Conservation (phyloP, 1,140 invertebrate species). For the Eueides isabella region DNA sequence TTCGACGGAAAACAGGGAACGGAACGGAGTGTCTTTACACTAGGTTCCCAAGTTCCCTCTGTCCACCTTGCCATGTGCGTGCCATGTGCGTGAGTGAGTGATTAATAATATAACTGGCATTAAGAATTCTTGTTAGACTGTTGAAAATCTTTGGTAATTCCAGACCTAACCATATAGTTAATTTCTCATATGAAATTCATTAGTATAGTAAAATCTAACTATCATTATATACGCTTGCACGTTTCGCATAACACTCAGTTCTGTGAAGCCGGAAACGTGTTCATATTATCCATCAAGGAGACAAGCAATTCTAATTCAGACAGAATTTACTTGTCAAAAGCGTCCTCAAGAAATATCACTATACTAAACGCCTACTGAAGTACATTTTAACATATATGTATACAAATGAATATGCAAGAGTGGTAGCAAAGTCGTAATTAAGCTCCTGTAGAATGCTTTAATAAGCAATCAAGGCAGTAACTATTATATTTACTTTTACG, state of each 20-base stretch:
- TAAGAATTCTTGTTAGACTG: no score
- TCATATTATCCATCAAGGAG: constrained; percentile 15
- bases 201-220: background rate
- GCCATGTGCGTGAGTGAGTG: no score
- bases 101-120: no score
- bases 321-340: constrained; percentile 18
- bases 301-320: background rate
- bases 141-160: background rate
- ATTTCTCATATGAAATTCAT: background rate
- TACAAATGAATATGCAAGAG: background rate
- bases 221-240: background rate
- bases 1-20: no score
- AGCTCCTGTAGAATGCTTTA: background rate
- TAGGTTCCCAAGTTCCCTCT: no score
- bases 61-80: no score
- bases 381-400: background rate
- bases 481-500: background rate
- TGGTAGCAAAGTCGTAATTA: background rate
- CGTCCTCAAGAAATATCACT: background rate
- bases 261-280: constrained; percentile 19
- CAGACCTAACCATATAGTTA: background rate
- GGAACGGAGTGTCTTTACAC: no score
- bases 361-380: background rate
- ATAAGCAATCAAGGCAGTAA: background rate
- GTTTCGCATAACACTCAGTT: background rate